Base-by-base conservation (phyloP, 2,888 invertebrate genomes). In the Oegoconia quadripuncta region DNA sequence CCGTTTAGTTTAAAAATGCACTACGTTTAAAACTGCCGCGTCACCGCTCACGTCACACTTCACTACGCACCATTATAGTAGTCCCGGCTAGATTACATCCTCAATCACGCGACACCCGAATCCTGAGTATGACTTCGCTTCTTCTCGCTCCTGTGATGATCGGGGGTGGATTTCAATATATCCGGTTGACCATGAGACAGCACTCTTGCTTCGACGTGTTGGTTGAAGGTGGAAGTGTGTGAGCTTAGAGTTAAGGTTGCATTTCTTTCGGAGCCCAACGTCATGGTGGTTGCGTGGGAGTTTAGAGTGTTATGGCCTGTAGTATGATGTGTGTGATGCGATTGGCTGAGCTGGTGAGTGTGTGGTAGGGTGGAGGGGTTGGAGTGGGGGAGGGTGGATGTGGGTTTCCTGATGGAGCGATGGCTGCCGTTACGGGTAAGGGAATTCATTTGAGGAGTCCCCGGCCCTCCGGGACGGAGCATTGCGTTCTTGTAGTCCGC, bases 401-500 rank as follows among this genome's bases (percentile, higher is more conserved):
- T 48, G 1, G 78, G 78, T 30, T 78, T 81, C 16, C 89, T 81
- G 16, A 90, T 72, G 15, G 92, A 91, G 42, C 93, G 89, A 59
- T 91, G 91, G 22, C 91, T 91, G 27, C 92, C 92, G 68, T 91
- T 90, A 7, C 93, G 83, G 1, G 95, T 93, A 6, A 95, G 86
- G 0, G 95, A 93, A 65, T 92, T 93, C 90, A 94, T 90, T 52
- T 93, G 93, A 0, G 95, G 95, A 0, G 95, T 95, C 4, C 93
- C 93, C 0, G 93, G 91, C 41, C 90, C 83, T 27, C 92, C 91
- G 39, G 93, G 92, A 22, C 93, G 93, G 0, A 93, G 93, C 52
- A 95, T 74, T 0, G 96, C 94, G 84, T 97, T 97, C 92, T 97
- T 97, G 77, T 97, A 97, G 81, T 97, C 97, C 15, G 97, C 97